These are phyloP conservation scores for Poeciliopsis retropinna DNA, from an alignment of 2,113 vertebrate genomes.

Conservation along the genomic window DNA sequence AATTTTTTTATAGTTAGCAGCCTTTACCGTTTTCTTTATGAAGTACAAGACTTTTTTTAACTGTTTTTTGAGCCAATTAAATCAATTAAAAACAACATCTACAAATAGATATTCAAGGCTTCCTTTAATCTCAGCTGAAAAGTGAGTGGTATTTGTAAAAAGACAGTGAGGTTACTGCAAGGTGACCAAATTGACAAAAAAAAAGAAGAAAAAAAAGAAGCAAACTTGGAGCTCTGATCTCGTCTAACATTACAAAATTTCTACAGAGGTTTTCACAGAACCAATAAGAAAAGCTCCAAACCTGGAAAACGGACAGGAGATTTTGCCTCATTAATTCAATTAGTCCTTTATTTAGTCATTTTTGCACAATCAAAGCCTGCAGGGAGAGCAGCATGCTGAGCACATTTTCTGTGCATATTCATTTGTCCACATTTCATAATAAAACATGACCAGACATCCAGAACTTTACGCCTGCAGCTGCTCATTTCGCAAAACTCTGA, in stretches of 20 bases:
- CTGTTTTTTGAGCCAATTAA: background rate
- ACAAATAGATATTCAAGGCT: background rate
- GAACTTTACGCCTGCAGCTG: background rate
- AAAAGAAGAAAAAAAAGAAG: no score
- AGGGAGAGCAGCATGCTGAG: background rate
- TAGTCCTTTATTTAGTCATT: background rate
- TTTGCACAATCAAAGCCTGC: background rate
- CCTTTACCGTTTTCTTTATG: background rate
- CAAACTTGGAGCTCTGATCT: no score
- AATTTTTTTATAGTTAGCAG: background rate
- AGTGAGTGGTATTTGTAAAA: background rate
- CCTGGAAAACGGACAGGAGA: no score
- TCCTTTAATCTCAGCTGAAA: background rate
- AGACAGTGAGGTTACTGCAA: background rate
- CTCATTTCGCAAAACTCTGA: background rate
- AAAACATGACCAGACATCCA: background rate
- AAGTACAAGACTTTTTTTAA: background rate
- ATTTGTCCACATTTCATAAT: background rate
- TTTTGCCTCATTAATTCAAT: no score
- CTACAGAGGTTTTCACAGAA: no score
- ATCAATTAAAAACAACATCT: background rate
- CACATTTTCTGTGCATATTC: background rate
- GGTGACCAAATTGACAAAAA: no score
- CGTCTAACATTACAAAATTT: no score
- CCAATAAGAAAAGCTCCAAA: no score